phyloP scores from a whole-genome alignment of 2,113 vertebrate species.

The Sterrhoptilus dennistouni region DNA sequence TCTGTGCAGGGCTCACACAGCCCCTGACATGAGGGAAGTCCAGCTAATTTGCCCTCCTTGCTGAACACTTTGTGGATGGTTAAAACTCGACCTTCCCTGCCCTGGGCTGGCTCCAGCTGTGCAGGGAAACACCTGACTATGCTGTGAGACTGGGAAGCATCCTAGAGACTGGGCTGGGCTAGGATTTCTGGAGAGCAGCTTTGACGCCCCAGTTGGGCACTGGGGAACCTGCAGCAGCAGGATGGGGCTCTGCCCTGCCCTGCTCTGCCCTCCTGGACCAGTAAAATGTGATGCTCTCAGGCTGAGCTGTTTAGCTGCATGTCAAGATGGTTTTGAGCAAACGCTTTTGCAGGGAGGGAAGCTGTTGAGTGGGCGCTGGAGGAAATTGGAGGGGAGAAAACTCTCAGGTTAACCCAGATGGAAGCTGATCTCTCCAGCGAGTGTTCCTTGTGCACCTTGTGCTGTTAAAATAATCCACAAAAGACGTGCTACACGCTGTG shows the following conservation, averaged over 20 bases:
- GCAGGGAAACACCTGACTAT: background rate
- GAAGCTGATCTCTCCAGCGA: background rate
- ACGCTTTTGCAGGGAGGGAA: background rate
- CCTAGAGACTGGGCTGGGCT: background rate
- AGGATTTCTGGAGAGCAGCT: background rate
- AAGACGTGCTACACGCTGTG: background rate
- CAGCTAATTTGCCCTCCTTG: background rate
- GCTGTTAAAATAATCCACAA: constrained; percentile 44
- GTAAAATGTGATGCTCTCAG: background rate
- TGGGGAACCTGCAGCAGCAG: background rate
- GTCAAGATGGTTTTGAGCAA: background rate
- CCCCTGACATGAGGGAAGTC: background rate
- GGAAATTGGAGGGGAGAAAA: background rate
- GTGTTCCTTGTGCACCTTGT: background rate
- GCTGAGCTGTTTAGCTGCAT: background rate
- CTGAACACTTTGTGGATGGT: background rate
- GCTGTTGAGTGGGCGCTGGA: constrained; percentile 17
- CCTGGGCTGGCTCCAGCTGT: background rate
- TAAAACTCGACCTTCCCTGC: background rate
- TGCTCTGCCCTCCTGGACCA: background rate
- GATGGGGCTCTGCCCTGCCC: background rate
- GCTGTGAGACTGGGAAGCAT: background rate
- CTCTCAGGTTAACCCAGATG: constrained; percentile 7
- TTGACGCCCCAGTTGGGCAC: background rate
- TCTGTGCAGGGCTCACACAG: background rate